Conservation (phyloP, 2,888 invertebrate species). For the Melanchra persicariae region DNA sequence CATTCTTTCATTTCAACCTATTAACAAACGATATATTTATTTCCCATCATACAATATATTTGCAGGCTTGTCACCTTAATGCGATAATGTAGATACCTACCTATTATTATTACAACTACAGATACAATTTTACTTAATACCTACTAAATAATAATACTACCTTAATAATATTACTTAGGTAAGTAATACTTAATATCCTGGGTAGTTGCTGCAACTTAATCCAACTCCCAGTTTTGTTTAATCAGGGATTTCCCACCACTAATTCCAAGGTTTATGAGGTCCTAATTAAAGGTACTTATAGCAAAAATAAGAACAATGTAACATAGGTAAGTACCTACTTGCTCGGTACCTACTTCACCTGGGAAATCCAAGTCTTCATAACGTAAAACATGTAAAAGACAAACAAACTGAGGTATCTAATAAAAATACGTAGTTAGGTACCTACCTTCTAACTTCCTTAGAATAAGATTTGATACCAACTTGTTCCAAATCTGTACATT, state of each 20-base stretch:
- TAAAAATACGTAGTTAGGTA: constrained; percentile 10
- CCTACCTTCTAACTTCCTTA: constrained; percentile 7
- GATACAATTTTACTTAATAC: too few relatives aligned
- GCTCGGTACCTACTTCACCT: not conserved
- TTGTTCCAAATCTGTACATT: constrained; percentile 14
- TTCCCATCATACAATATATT: too few relatives aligned
- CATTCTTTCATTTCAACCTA: not conserved
- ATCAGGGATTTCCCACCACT: not conserved
- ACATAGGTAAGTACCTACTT: not conserved
- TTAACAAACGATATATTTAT: not conserved
- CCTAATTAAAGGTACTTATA: not conserved
- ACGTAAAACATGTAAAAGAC: constrained; percentile 7
- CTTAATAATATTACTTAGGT: too few relatives aligned
- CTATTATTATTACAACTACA: too few relatives aligned
- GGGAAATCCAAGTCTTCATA: constrained; percentile 26
- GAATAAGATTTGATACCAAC: constrained; percentile 24
- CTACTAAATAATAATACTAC: too few relatives aligned
- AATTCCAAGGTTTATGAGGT: too few relatives aligned
- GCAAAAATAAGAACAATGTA: constrained; percentile 8
- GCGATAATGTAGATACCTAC: too few relatives aligned
- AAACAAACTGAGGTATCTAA: constrained; percentile 30
- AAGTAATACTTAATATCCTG: too few relatives aligned
- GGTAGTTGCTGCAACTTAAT: too few relatives aligned
- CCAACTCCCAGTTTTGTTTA: not conserved
- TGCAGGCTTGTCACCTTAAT: too few relatives aligned